Base-by-base conservation (phyloP, 2,888 invertebrate species). In the Strigamia maritima region DNA sequence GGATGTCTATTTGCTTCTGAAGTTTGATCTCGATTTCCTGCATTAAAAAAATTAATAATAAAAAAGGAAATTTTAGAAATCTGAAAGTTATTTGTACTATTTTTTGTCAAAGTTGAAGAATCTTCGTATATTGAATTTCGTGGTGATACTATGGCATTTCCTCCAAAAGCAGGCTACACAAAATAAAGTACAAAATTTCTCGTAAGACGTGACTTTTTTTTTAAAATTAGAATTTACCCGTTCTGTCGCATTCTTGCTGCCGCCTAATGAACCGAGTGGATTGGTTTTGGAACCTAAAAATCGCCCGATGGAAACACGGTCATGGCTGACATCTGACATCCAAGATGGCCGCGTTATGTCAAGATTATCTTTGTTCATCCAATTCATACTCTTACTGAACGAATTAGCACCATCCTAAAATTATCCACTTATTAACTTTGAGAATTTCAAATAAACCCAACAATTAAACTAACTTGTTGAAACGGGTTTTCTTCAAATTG, bases 291-390 rank as follows among this genome's bases (percentile, higher is more conserved):
- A 74, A n/a, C 35, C 6, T 28, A 74, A 31, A 35, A 74, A 26
- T n/a, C 10, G 16, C n/a, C 75, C 75, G 19, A 74, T 31, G 16
- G 75, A 74, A 0, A 74, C 19, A 24, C 75, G 75, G 19, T 74
- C 75, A 28, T 35, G 28, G 19, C 75, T 35, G 19, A 31, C 12
- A n/a, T 74, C 75, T 3, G 75, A 31, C 75, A 74, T 74, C 75
- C 75, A 74, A 28, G 75, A 74, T 10, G 75, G 75, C 28, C 75
- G 28, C 8, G 75, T 74, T 19, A 74, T 19, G 26, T 74, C 35
- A 3, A 74, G 19, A n/a, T n/a, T 74, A 24, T 74, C 35, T 74
- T 28, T n/a, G n/a, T 31, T n/a, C 26, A 74, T 26, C 75, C 75
- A 74, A 16, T 28, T 16, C 19, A 8, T 24, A 74, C 54, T 54